phyloP scores from a whole-genome alignment of 2,888 invertebrate species.

The Pemphredon lugubris region DNA sequence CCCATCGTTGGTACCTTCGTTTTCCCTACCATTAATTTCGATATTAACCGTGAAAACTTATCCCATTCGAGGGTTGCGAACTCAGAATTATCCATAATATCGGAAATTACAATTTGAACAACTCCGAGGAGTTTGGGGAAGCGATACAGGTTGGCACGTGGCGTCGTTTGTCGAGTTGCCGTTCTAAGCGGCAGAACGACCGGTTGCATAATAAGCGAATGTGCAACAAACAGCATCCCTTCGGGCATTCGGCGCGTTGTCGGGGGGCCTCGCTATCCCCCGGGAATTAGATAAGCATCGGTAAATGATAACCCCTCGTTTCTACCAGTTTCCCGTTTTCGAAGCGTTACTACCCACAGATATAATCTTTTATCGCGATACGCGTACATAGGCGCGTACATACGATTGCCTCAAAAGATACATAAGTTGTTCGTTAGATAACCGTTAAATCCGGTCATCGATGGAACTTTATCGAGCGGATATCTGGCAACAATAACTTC shows the following conservation, averaged over 20 bases:
- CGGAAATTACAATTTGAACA: slow-evolving; percentile 42
- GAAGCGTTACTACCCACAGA: background rate
- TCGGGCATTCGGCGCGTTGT: slow-evolving; percentile 8
- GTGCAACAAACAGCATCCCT: slow-evolving; percentile 19
- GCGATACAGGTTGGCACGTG: slow-evolving; percentile 25
- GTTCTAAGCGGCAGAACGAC: background rate
- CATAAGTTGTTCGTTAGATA: too few species aligned
- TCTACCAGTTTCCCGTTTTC: background rate
- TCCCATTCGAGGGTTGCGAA: too few species aligned
- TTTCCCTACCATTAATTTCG: too few species aligned
- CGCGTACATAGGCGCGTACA: too few species aligned
- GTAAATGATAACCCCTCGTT: slow-evolving; percentile 15
- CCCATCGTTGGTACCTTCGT: too few species aligned
- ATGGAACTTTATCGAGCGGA: too few species aligned
- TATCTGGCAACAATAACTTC: too few species aligned
- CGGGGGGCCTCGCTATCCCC: background rate
- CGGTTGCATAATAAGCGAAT: slow-evolving; percentile 35
- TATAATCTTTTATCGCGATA: background rate
- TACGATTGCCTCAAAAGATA: too few species aligned
- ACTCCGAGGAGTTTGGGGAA: slow-evolving; percentile 21
- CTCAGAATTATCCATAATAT: slow-evolving; percentile 7
- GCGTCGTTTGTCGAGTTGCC: slow-evolving; percentile 22
- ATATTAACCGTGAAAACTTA: too few species aligned
- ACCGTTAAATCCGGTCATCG: too few species aligned
- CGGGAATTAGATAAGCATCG: slow-evolving; percentile 22